A percentile compares a stretch with the other conserved stretches of the same genome.
phyloP scores from a whole-genome alignment of 2,797 vertebrate species.

The Psittacula echo region DNA sequence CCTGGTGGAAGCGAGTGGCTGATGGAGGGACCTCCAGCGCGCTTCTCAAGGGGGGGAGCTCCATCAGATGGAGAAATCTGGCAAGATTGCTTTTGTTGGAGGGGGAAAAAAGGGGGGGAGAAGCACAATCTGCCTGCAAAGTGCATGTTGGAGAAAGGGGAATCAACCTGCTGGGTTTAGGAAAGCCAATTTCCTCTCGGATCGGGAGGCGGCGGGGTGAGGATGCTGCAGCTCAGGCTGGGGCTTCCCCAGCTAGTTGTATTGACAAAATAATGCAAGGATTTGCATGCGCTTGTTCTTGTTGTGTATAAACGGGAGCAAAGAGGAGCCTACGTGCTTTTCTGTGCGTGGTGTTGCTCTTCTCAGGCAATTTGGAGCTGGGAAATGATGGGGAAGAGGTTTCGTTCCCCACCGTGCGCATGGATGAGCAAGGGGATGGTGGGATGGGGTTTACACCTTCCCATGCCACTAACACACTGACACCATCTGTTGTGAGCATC shows the following conservation, averaged over 20 bases:
- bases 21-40: neutral
- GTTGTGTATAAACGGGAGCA: slow-evolving; percentile 18
- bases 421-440: neutral
- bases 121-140: slow-evolving; percentile 14
- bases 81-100: slow-evolving; percentile 5
- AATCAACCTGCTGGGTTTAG: neutral
- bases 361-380: neutral
- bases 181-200: slow-evolving; percentile 59
- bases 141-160: neutral
- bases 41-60: neutral
- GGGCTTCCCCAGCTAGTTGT: slow-evolving; percentile 65
- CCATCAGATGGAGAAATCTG: neutral
- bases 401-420: fast-evolving
- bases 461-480: fast-evolving
- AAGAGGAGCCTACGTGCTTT: neutral
- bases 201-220: neutral
- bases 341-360: neutral
- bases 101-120: neutral
- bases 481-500: neutral
- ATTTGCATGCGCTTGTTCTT: slow-evolving; percentile 58
- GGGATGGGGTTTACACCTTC: neutral
- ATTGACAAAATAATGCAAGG: slow-evolving; percentile 72
- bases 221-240: slow-evolving; percentile 39
- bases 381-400: neutral
- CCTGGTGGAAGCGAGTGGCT: neutral